These are phyloP conservation scores for Aythya baeri DNA, from an alignment of 2,113 vertebrate genomes.

Conservation along the genomic window DNA sequence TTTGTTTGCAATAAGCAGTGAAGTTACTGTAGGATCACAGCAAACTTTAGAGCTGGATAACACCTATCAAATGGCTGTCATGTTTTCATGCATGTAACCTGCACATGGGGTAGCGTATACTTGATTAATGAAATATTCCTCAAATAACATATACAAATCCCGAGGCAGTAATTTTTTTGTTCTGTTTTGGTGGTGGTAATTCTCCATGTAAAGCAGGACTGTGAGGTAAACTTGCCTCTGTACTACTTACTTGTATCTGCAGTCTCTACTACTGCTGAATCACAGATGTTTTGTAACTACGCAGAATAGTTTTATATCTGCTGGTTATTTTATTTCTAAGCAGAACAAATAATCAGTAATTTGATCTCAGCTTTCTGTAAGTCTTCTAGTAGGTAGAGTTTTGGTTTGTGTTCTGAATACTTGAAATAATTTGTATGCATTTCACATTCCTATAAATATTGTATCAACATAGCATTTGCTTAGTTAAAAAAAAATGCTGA, in stretches of 20 bases:
- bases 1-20: slow-evolving; percentile 35
- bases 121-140: slow-evolving; percentile 11
- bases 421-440: slow-evolving; percentile 25
- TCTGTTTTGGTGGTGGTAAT: neutral
- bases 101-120: neutral
- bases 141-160: neutral
- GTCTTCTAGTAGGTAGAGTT: neutral
- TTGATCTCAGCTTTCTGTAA: neutral
- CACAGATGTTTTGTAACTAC: neutral
- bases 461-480: slow-evolving; percentile 23
- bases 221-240: neutral
- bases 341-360: neutral
- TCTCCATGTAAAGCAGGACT: neutral
- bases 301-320: neutral
- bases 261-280: neutral
- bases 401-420: slow-evolving; percentile 31
- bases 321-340: slow-evolving; percentile 19
- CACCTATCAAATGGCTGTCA: neutral
- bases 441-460: slow-evolving; percentile 45
- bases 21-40: neutral
- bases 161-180: neutral
- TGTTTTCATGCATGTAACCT: neutral
- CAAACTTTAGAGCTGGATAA: neutral
- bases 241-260: neutral
- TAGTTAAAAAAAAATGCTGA: slow-evolving; percentile 55